phyloP scores from a whole-genome alignment of 2,113 vertebrate genomes.

The Lampris megalopsis region DNA sequence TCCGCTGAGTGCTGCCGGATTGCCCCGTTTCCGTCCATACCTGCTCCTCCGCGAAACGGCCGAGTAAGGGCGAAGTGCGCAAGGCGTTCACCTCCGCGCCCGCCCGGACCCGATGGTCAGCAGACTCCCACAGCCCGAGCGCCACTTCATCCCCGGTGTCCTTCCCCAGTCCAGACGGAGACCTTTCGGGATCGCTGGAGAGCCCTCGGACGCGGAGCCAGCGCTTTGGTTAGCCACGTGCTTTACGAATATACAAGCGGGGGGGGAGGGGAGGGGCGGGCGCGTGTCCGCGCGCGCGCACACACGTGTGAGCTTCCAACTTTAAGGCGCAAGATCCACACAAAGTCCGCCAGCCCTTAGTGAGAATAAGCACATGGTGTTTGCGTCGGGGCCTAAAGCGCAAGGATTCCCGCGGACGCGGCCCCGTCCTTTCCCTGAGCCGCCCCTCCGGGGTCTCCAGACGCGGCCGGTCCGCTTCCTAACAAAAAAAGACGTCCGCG shows the following conservation, averaged over 20 bases:
- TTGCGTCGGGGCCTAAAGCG: slow-evolving; percentile 57
- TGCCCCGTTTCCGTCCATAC: too few relatives aligned
- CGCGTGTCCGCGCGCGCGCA: neutral
- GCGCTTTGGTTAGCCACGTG: too few relatives aligned
- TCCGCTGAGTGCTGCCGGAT: too few relatives aligned
- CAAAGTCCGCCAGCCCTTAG: neutral
- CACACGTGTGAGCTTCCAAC: neutral
- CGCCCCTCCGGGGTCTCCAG: slow-evolving; percentile 48
- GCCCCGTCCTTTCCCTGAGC: slow-evolving; percentile 70
- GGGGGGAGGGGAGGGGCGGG: neutral
- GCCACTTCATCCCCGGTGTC: too few relatives aligned
- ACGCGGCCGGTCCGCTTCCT: slow-evolving; percentile 17
- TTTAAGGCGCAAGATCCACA: slow-evolving; percentile 7
- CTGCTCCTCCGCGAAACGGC: too few relatives aligned
- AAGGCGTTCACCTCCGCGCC: too few relatives aligned
- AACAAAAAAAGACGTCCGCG: neutral
- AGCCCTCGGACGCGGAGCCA: too few relatives aligned
- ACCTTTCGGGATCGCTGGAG: too few relatives aligned
- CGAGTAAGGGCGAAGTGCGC: too few relatives aligned
- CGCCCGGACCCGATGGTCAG: too few relatives aligned
- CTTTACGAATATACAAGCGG: slow-evolving; percentile 11
- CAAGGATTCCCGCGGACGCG: slow-evolving; percentile 39
- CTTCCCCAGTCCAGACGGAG: too few relatives aligned
- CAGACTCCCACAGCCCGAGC: too few relatives aligned
- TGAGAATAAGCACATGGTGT: slow-evolving; percentile 1